phyloP scores from a whole-genome alignment of 1,140 invertebrate species.

The Hermatobates lingyangjiaoensis region DNA sequence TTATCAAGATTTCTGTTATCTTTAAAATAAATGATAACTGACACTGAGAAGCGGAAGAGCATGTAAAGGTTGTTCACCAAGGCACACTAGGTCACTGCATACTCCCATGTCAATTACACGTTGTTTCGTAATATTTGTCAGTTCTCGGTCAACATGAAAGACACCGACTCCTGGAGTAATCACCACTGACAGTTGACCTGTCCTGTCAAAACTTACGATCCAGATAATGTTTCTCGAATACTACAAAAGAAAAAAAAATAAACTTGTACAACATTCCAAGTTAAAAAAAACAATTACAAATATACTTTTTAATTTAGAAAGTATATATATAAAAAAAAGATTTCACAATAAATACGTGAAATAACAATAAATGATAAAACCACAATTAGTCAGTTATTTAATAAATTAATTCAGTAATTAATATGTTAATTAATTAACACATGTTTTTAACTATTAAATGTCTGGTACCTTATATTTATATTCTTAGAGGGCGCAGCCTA shows the following conservation, averaged over 20 bases:
- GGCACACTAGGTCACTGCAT: conserved; percentile 84
- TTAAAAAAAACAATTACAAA: conserved; percentile 5
- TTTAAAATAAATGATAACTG: conserved; percentile 15
- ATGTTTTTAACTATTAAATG: no score
- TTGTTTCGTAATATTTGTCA: conserved; percentile 97
- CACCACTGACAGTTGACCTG: conserved; percentile 91
- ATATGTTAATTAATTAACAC: no score
- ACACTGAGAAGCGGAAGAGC: conserved; percentile 89
- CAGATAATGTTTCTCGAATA: conserved; percentile 95
- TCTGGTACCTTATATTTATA: no score
- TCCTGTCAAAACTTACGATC: conserved; percentile 95
- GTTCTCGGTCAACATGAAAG: conserved; percentile 87
- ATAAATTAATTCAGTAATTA: no score
- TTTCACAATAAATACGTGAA: no score
- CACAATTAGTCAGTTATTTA: not conserved
- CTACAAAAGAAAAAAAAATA: conserved; percentile 30
- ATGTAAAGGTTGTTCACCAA: conserved; percentile 97
- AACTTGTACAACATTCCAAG: conserved; percentile 1
- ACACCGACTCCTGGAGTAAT: conserved; percentile 96
- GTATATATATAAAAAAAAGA: not conserved
- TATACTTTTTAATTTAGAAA: not conserved
- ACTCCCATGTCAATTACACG: conserved; percentile 96
- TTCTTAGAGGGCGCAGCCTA: no score
- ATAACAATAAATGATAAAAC: no score
- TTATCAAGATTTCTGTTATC: not conserved